Evolutionary conservation across 53 echinoderm and acorn worm species (phyloP).

Genomic region (Temnopleurus reevesii): DNA sequence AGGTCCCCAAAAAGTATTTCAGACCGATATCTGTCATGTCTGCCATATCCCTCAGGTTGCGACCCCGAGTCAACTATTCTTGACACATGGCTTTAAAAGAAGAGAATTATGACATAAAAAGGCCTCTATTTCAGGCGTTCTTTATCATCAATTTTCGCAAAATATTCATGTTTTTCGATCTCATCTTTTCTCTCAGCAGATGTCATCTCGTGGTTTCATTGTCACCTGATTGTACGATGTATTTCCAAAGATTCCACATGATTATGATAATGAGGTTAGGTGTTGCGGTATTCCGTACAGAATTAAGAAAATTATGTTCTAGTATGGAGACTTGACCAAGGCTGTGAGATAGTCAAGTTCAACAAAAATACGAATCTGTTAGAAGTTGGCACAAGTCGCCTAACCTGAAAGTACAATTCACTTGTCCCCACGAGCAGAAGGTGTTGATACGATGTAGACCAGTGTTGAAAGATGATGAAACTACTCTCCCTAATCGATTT

Average conservation of each 20-base stretch:
- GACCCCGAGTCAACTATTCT: constrained; percentile 20
- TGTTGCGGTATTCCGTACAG: too few species aligned
- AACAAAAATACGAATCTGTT: constrained; percentile 31
- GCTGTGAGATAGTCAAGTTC: neutral
- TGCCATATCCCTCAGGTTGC: neutral
- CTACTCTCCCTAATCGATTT: neutral
- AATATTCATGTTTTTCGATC: neutral
- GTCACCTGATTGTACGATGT: too few species aligned
- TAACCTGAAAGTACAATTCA: constrained; percentile 20
- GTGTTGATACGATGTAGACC: neutral
- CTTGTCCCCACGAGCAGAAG: neutral
- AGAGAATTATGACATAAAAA: neutral
- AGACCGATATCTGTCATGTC: neutral
- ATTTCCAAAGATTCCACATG: neutral
- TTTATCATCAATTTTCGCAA: neutral
- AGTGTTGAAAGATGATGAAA: neutral
- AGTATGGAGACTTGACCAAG: neutral
- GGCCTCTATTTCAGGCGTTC: neutral
- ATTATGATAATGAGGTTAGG: neutral
- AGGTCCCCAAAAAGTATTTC: neutral
- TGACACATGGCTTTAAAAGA: constrained; percentile 14
- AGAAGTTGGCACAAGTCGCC: constrained; percentile 27
- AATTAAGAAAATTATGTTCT: neutral
- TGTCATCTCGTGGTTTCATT: neutral
- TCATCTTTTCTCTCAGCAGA: neutral